A percentile compares a stretch with the other conserved stretches of the same genome.
Conservation (phyloP, 2,113 vertebrate genomes). For the Lynx canadensis region DNA sequence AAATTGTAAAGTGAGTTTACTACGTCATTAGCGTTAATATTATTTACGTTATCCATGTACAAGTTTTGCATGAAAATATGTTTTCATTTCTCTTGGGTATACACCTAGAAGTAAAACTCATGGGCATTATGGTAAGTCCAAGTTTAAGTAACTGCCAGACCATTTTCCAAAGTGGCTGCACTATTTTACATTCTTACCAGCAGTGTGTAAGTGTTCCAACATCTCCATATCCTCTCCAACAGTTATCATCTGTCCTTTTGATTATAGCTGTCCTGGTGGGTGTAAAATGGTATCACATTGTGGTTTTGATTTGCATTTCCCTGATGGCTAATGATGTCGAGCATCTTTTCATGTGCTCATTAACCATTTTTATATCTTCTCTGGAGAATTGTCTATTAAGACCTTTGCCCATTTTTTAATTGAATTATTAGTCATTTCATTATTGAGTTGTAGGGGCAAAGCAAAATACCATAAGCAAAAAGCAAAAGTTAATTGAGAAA, state of each 20-base stretch:
- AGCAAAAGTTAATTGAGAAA: slow-evolving; percentile 37
- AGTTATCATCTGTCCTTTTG: not conserved
- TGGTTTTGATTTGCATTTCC: slow-evolving; percentile 36
- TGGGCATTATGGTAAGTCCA: not conserved
- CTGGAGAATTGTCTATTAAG: slow-evolving; percentile 18
- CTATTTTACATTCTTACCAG: not conserved
- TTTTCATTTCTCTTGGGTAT: not conserved
- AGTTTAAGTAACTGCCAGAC: not conserved
- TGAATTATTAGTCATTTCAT: slow-evolving; percentile 43
- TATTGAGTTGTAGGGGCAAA: slow-evolving; percentile 36
- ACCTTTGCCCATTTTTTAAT: slow-evolving; percentile 49
- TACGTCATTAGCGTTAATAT: not conserved
- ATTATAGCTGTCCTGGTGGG: not conserved
- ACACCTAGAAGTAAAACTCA: not conserved
- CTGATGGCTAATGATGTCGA: not conserved
- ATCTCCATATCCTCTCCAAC: not conserved
- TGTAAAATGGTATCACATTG: not conserved
- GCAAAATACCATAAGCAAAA: slow-evolving; percentile 47
- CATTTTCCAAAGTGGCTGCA: not conserved
- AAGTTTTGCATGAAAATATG: not conserved
- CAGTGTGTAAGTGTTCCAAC: not conserved
- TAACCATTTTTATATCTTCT: slow-evolving; percentile 38
- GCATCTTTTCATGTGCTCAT: slow-evolving; percentile 17
- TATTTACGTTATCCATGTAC: not conserved
- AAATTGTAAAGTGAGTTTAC: not conserved